phyloP scores from a whole-genome alignment of 2,113 vertebrate genomes.

The Oreotrochilus melanogaster region DNA sequence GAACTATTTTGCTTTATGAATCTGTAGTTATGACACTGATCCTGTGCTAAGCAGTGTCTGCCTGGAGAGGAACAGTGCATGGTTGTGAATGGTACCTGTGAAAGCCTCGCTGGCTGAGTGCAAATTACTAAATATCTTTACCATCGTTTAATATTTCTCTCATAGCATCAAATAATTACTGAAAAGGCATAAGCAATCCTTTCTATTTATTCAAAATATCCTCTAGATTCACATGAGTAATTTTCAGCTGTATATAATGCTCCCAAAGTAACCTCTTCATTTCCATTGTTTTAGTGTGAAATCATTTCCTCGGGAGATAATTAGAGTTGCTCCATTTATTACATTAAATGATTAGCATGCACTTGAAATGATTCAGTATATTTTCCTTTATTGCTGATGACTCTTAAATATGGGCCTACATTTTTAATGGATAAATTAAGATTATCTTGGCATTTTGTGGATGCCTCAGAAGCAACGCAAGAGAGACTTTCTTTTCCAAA shows the following conservation, averaged over 20 bases:
- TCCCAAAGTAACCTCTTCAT: constrained; percentile 83
- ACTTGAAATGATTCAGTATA: constrained; percentile 87
- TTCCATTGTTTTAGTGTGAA: constrained; percentile 89
- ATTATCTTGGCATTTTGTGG: constrained; percentile 80
- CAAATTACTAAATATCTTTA: constrained; percentile 53
- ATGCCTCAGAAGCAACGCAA: constrained; percentile 73
- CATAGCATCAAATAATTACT: constrained; percentile 44
- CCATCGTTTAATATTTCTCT: constrained; percentile 31
- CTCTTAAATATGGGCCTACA: constrained; percentile 83
- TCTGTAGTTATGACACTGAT: constrained; percentile 30
- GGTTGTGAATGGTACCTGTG: background rate
- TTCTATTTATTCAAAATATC: constrained; percentile 68
- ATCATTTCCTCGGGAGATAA: constrained; percentile 89
- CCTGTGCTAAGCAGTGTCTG: constrained; percentile 32
- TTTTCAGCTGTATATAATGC: constrained; percentile 79
- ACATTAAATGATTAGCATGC: constrained; percentile 88
- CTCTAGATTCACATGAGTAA: constrained; percentile 76
- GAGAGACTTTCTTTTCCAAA: constrained; percentile 78
- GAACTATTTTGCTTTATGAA: constrained; percentile 13
- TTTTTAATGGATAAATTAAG: constrained; percentile 84
- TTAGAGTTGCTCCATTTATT: constrained; percentile 90
- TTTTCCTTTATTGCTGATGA: constrained; percentile 86
- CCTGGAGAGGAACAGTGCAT: constrained; percentile 30
- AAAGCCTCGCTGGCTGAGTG: constrained; percentile 42
- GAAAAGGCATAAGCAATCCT: constrained; percentile 30